Conservation (phyloP, 2,113 vertebrate genomes). For the Sphaerodactylus townsendi region DNA sequence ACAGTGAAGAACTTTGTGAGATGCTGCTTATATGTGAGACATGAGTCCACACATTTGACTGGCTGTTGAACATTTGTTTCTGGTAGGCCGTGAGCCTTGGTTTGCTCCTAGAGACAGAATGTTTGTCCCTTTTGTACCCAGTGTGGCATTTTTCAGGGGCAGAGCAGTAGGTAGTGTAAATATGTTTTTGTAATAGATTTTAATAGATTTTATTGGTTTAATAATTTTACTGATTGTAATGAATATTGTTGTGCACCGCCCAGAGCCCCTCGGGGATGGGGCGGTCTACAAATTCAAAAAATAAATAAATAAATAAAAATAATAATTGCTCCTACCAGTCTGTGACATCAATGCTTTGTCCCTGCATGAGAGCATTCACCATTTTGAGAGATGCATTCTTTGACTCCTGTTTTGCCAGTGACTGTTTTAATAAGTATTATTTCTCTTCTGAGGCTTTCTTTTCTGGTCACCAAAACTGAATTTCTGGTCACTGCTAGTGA, state of each 20-base stretch:
- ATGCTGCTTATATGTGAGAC: background rate
- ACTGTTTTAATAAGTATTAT: background rate
- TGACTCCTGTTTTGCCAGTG: background rate
- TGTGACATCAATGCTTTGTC: background rate
- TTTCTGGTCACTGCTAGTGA: background rate
- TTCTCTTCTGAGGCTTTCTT: background rate
- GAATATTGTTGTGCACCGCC: too few relatives aligned
- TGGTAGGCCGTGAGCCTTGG: background rate
- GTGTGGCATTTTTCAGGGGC: background rate
- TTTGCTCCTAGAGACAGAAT: background rate
- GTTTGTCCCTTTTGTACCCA: background rate
- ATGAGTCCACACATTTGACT: background rate
- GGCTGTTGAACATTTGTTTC: background rate
- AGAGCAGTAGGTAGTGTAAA: too few relatives aligned
- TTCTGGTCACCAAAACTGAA: background rate
- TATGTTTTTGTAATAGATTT: background rate
- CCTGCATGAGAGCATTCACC: background rate
- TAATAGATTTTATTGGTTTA: too few relatives aligned
- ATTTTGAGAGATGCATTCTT: background rate
- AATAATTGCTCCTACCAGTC: background rate
- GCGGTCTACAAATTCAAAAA: too few relatives aligned
- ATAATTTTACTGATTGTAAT: too few relatives aligned
- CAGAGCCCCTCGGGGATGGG: too few relatives aligned
- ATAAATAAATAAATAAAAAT: too few relatives aligned
- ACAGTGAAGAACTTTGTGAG: constrained; percentile 10